Evolutionary conservation across 2,888 invertebrate species (phyloP).

Genomic region (Drosophila fulvimacula): DNA sequence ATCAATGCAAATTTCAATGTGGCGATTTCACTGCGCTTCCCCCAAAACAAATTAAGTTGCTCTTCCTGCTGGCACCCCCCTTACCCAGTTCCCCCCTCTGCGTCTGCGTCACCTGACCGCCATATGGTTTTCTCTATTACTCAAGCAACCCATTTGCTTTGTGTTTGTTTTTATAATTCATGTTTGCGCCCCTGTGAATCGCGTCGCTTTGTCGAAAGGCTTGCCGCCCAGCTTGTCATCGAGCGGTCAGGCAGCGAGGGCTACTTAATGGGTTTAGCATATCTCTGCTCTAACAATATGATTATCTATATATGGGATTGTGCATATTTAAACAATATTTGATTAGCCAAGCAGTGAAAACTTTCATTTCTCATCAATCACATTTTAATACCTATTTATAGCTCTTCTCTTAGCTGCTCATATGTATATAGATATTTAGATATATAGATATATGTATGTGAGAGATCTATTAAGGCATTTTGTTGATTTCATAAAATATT

Average conservation of each 20-base stretch:
- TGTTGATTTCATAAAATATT: conserved; percentile 37
- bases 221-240: too few species aligned
- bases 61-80: too few species aligned
- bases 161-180: conserved; percentile 61
- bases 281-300: background rate
- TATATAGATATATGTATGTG: background rate
- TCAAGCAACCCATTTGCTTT: conserved; percentile 36
- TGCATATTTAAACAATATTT: conserved; percentile 3
- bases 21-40: conserved; percentile 47
- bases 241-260: conserved; percentile 22
- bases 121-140: conserved; percentile 40
- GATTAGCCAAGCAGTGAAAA: background rate
- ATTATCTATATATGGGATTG: background rate
- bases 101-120: background rate
- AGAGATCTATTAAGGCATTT: conserved; percentile 30
- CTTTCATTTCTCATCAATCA: conserved; percentile 5
- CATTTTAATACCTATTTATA: conserved; percentile 7
- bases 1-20: conserved; percentile 55
- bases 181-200: conserved; percentile 25
- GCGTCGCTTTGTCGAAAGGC: too few species aligned
- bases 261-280: background rate
- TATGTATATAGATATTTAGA: background rate
- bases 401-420: conserved; percentile 8
- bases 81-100: background rate
- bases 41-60: conserved; percentile 19